Percentiles rank a stretch among this genome's conserved stretches.
Conservation (phyloP, 2,888 invertebrate species). For the Drosophila testacea region DNA sequence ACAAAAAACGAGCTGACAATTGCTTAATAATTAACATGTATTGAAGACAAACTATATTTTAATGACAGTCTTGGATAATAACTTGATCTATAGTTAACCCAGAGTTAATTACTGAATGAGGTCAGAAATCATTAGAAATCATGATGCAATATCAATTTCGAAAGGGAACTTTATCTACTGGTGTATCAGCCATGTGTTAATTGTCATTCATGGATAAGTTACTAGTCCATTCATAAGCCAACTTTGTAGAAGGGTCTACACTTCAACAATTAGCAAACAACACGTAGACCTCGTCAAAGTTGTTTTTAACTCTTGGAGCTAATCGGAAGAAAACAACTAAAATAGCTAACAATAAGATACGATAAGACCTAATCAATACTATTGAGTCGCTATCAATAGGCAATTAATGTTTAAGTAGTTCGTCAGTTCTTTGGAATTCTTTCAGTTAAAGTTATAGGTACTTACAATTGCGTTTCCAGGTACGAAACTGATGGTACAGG, state of each 20-base stretch:
- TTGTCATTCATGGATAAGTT: conserved; percentile 21
- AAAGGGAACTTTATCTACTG: not conserved
- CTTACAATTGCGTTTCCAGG: conserved; percentile 88
- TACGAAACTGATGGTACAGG: conserved; percentile 88
- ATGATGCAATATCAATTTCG: conserved; percentile 1
- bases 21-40: not conserved
- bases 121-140: not conserved
- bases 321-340: conserved; percentile 22
- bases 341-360: conserved; percentile 5
- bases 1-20: not conserved
- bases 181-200: conserved; percentile 3
- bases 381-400: not conserved
- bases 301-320: conserved; percentile 1
- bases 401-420: conserved; percentile 2
- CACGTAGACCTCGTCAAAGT: conserved; percentile 30
- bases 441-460: conserved; percentile 41
- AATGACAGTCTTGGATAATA: not conserved
- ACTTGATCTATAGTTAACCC: not conserved
- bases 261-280: conserved; percentile 25
- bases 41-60: not conserved
- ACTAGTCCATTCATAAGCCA: conserved; percentile 37
- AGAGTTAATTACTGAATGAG: not conserved
- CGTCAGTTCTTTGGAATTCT: conserved; percentile 10
- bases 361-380: conserved; percentile 26
- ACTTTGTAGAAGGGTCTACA: conserved; percentile 1